Percentiles rank a stretch among this genome's conserved stretches.
phyloP scores from a whole-genome alignment of 2,113 vertebrate species.

The Ctenodactylus gundi region DNA sequence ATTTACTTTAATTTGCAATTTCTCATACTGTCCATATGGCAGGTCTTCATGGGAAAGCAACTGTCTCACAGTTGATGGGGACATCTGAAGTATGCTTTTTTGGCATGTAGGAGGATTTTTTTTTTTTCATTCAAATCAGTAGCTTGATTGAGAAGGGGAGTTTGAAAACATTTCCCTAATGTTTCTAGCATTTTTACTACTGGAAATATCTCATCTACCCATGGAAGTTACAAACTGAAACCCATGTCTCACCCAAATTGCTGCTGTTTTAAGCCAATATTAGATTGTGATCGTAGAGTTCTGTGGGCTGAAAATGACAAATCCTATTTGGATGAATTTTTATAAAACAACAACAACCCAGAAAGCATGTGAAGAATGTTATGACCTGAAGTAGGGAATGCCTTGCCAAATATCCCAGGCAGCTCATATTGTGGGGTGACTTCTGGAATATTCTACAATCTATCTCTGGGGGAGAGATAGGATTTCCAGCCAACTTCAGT shows the following conservation, averaged over 20 bases:
- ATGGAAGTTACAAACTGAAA: constrained; percentile 60
- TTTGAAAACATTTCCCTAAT: constrained; percentile 75
- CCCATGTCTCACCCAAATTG: constrained; percentile 31
- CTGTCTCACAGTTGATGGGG: constrained; percentile 60
- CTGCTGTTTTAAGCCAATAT: constrained; percentile 20
- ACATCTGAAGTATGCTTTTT: constrained; percentile 72
- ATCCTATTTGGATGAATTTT: constrained; percentile 11
- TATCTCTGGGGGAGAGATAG: background rate
- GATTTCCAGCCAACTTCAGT: background rate
- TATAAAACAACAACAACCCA: background rate
- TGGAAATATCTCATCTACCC: constrained; percentile 60
- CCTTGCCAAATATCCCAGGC: constrained; percentile 10
- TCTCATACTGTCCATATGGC: constrained; percentile 75
- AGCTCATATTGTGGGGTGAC: background rate
- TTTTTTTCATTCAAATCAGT: constrained; percentile 59
- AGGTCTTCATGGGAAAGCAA: constrained; percentile 71
- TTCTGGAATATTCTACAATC: background rate
- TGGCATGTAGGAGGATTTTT: constrained; percentile 15
- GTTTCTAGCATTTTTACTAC: constrained; percentile 69
- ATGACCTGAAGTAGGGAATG: background rate
- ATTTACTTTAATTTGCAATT: constrained; percentile 77
- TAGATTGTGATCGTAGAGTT: constrained; percentile 21
- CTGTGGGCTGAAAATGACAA: constrained; percentile 56
- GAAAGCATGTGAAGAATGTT: constrained; percentile 42
- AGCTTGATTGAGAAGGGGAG: constrained; percentile 62